A percentile compares a stretch with the other conserved stretches of the same genome.
Evolutionary conservation across 2,888 invertebrate species (phyloP).

Genomic region (Papilio protenor): DNA sequence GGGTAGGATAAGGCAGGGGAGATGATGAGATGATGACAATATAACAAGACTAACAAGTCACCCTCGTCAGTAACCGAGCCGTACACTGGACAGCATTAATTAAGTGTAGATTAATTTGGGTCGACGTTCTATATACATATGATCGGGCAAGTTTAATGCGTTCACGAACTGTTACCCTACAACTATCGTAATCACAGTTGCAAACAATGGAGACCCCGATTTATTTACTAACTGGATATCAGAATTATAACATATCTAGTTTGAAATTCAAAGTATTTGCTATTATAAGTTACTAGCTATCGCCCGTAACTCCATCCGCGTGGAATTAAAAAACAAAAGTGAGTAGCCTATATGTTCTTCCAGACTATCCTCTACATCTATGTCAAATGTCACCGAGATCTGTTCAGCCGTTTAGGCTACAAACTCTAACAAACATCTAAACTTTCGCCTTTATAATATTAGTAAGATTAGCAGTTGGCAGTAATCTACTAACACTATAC

Average conservation of each 20-base stretch:
- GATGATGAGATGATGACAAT: too few relatives aligned
- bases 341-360: too few relatives aligned
- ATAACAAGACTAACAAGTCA: constrained; percentile 16
- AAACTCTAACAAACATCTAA: too few relatives aligned
- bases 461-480: too few relatives aligned
- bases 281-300: not conserved
- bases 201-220: constrained; percentile 27
- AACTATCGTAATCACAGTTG: constrained; percentile 38
- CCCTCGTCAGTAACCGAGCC: constrained; percentile 11
- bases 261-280: not conserved
- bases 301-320: too few relatives aligned
- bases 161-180: constrained; percentile 35
- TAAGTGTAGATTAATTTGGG: constrained; percentile 38
- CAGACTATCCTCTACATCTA: too few relatives aligned
- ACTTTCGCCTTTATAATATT: too few relatives aligned
- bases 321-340: too few relatives aligned
- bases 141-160: constrained; percentile 38
- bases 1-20: too few relatives aligned
- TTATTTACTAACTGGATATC: constrained; percentile 34
- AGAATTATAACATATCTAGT: constrained; percentile 20
- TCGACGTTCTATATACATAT: constrained; percentile 36
- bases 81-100: constrained; percentile 35
- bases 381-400: too few relatives aligned
- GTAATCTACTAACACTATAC: too few relatives aligned
- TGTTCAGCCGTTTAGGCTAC: too few relatives aligned